Percentiles rank a stretch among this genome's conserved stretches.
Evolutionary conservation across 2,113 vertebrate species (phyloP).

Genomic region (Xenopus laevis): DNA sequence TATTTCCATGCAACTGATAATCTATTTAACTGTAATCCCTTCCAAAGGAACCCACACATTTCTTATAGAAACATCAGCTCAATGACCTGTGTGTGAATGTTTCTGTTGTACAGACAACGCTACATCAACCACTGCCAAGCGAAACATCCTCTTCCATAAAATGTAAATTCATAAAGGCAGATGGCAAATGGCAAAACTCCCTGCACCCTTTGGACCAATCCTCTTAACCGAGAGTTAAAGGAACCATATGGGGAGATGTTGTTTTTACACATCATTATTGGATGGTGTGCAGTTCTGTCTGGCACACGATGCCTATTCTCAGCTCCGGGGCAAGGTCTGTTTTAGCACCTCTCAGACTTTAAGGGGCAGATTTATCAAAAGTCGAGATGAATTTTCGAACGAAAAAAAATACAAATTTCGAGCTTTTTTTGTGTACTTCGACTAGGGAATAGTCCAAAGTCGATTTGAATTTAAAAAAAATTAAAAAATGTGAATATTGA

Average conservation of each 20-base stretch:
- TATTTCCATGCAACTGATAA: too few relatives aligned
- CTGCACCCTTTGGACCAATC: conserved; percentile 7
- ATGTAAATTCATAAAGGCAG: background rate
- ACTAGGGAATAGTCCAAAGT: too few relatives aligned
- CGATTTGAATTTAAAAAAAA: too few relatives aligned
- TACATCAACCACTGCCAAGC: background rate
- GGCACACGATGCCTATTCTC: conserved; percentile 7
- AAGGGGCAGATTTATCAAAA: too few relatives aligned
- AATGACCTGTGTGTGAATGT: background rate
- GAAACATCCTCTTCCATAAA: background rate
- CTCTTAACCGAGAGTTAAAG: background rate
- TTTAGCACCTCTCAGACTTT: background rate
- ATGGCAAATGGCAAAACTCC: conserved; percentile 16
- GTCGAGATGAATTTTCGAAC: too few relatives aligned
- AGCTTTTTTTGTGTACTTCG: too few relatives aligned
- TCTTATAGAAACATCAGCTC: too few relatives aligned
- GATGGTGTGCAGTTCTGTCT: background rate
- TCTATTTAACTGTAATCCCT: too few relatives aligned
- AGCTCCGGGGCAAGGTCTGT: background rate
- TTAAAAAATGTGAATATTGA: too few relatives aligned
- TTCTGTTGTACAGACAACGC: background rate
- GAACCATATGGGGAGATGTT: conserved; percentile 1
- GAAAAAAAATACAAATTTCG: too few relatives aligned
- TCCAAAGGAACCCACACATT: too few relatives aligned
- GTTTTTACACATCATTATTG: conserved; percentile 1